Evolutionary conservation across 1,140 invertebrate species (phyloP), one percentile per base, ranked within the genome.

Genomic region (Archegozetes longisetosus): DNA sequence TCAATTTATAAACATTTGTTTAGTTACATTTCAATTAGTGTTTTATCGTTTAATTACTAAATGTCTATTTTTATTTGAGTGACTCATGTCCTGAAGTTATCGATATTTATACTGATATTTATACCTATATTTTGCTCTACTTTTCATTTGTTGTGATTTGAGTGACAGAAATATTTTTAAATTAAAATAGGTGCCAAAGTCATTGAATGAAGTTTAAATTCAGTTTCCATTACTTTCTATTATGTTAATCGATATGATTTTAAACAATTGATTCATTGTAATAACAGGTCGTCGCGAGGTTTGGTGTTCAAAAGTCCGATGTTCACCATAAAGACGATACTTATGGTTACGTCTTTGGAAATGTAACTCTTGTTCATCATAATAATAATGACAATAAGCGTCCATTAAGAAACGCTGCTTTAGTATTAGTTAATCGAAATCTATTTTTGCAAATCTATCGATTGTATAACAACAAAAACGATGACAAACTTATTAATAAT

Each of bases 271-370:
- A 3, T 49, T 50, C 46, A 1, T 20, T 6, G 14, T 14, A 4
- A 3, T 24, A 13, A 50, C 46, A 60, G 53, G 58, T 60, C 12
- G 25, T 97, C 32, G 79, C 87, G 2, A 95, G 95, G 74, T 97
- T 95, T 73, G 92, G 91, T 58, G 90, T 96, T 72, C 89, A 95
- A 74, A 92, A 95, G 73, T 93, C 90, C n/a, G 86, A 92, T 71
- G 78, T 80, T 24, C 80, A 86, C 70, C 79, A 83, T 64, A 76
- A 82, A 66, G 80, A 81, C 64, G 81, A 85, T 63, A 89, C 88
- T 60, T 83, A 84, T 73, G 92, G 93, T 27, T 95, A 89, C 71
- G 91, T 95, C 66, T 95, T 90, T 72, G 92, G 91, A 20, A 95
- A 95, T 74, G 81, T 95, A 26, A 91, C 88, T 24, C 80, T 85